These are phyloP conservation scores for Narcine bancroftii DNA, from an alignment of 2,113 vertebrate species.

Conservation along the genomic window DNA sequence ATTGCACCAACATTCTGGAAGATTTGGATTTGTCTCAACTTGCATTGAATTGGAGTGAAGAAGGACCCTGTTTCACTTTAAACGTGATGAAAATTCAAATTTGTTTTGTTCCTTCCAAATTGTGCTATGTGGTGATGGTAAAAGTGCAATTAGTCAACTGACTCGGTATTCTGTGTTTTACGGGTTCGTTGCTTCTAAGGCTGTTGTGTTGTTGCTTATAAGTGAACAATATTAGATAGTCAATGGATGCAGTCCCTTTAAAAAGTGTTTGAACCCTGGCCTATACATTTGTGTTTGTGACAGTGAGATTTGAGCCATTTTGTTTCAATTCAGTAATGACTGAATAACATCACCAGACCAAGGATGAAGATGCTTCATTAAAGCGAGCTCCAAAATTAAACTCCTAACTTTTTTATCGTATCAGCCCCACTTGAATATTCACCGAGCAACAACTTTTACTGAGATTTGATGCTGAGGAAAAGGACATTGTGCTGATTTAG, in stretches of 20 bases:
- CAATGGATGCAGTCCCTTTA: background rate
- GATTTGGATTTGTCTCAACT: background rate
- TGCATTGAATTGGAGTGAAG: background rate
- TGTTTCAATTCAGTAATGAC: background rate
- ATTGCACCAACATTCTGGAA: background rate
- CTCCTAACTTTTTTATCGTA: background rate
- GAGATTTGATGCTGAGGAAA: background rate
- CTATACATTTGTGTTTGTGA: background rate
- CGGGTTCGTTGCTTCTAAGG: background rate
- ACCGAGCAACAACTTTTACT: background rate
- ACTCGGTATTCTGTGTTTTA: background rate
- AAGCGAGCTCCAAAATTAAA: too few relatives aligned
- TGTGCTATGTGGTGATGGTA: background rate
- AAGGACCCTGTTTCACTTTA: background rate
- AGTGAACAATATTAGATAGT: background rate
- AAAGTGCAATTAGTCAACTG: background rate
- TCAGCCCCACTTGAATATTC: background rate
- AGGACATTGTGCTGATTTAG: background rate
- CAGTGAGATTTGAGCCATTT: background rate
- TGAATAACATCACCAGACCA: background rate
- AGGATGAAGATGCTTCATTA: background rate
- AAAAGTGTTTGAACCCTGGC: background rate
- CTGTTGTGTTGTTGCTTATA: background rate
- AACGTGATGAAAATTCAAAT: background rate
- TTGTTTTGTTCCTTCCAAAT: background rate